Evolutionary conservation across 1,140 invertebrate species (phyloP).

Genomic region (Pararge aegeria): DNA sequence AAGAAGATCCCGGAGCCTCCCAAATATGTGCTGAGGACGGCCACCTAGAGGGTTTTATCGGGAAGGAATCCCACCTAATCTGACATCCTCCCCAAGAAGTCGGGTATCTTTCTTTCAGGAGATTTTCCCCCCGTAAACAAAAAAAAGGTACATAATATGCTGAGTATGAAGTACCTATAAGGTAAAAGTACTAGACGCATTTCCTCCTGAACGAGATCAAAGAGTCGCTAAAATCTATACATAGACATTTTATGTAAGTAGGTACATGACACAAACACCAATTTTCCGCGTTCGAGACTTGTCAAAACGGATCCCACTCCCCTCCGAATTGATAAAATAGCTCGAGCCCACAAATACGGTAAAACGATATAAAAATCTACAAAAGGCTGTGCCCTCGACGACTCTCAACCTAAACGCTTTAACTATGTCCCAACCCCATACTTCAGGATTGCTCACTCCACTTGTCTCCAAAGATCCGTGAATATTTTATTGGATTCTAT

Average conservation of each 20-base stretch:
- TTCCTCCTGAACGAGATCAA: not conserved
- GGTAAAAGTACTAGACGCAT: too few relatives aligned
- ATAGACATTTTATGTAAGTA: not conserved
- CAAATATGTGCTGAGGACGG: too few relatives aligned
- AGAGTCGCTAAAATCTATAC: not conserved
- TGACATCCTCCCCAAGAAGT: too few relatives aligned
- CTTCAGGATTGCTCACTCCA: constrained; percentile 76
- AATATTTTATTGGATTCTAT: constrained; percentile 61
- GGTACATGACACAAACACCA: constrained; percentile 28
- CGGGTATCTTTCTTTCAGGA: too few relatives aligned
- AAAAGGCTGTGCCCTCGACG: constrained; percentile 69
- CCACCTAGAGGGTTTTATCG: too few relatives aligned
- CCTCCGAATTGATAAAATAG: constrained; percentile 75
- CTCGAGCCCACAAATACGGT: constrained; percentile 55
- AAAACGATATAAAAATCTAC: constrained; percentile 74
- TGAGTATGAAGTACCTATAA: not conserved
- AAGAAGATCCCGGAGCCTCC: too few relatives aligned
- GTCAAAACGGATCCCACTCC: constrained; percentile 59
- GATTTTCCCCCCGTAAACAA: too few relatives aligned
- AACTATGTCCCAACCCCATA: constrained; percentile 75
- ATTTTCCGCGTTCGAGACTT: constrained; percentile 51
- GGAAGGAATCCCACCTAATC: too few relatives aligned
- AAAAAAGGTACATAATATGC: not conserved
- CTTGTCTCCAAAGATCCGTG: constrained; percentile 76
- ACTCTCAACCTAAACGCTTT: constrained; percentile 75